Evolutionary conservation across 2,113 vertebrate genomes (phyloP).

Genomic region (Cyphomyrus discorhynchus): DNA sequence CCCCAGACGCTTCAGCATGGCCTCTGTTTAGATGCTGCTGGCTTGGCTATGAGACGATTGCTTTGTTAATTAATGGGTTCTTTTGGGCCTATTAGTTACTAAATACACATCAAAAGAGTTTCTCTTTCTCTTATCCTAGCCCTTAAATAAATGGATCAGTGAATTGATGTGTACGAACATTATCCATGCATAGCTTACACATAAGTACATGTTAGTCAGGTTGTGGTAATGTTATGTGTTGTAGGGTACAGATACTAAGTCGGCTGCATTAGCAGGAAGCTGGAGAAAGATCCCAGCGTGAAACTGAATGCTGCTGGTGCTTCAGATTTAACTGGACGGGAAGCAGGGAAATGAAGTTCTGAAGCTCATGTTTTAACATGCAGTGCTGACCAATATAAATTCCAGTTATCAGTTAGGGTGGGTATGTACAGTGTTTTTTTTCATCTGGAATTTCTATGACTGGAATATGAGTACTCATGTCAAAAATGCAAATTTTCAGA

Average conservation of each 20-base stretch:
- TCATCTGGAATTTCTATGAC: neutral
- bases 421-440: neutral
- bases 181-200: neutral
- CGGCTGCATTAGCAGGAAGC: neutral
- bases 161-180: neutral
- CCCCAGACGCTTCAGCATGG: neutral
- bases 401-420: neutral
- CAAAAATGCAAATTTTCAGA: neutral
- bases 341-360: neutral
- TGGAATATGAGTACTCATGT: neutral
- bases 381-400: neutral
- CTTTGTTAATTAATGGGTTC: neutral
- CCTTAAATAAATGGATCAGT: neutral
- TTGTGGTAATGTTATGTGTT: neutral
- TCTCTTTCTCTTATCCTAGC: neutral
- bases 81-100: neutral
- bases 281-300: neutral
- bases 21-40: neutral
- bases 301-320: neutral
- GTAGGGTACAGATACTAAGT: neutral
- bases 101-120: neutral
- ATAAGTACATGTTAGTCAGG: neutral
- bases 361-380: neutral
- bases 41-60: neutral
- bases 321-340: neutral